Evolutionary conservation across 2,797 vertebrate genomes (phyloP).

Genomic region (Gymnoscopelus microlampas): DNA sequence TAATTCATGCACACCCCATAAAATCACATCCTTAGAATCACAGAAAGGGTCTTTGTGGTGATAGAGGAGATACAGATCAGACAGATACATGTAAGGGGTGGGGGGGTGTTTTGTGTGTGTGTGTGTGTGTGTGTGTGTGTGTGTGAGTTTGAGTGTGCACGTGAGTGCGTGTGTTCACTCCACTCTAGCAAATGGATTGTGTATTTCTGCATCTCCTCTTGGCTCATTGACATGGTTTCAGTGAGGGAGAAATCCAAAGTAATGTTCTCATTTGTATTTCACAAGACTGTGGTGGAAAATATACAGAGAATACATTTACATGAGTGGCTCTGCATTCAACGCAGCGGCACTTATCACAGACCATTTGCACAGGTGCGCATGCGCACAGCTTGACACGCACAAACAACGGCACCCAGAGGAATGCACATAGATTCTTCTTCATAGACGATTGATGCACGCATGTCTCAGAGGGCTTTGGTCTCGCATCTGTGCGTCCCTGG

Average conservation of each 20-base stretch:
- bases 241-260: constrained; percentile 8
- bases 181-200: neutral
- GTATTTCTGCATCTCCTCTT: constrained; percentile 14
- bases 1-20: constrained; percentile 56
- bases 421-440: too few relatives aligned
- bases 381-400: neutral
- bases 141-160: neutral
- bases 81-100: neutral
- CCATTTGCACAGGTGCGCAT: neutral
- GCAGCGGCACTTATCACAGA: constrained; percentile 20
- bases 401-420: neutral
- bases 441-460: too few relatives aligned
- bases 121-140: constrained; percentile 15
- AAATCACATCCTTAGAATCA: constrained; percentile 62
- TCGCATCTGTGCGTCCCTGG: too few relatives aligned
- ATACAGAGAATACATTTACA: constrained; percentile 39
- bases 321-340: neutral
- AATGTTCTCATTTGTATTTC: constrained; percentile 36
- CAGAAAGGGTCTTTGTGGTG: constrained; percentile 48
- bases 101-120: constrained; percentile 1
- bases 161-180: constrained; percentile 4
- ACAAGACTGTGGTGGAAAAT: constrained; percentile 26
- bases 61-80: neutral
- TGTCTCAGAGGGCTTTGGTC: too few relatives aligned
- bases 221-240: constrained; percentile 6